Evolutionary conservation across 2,113 vertebrate genomes (phyloP).

Genomic region (Pandion haliaetus): DNA sequence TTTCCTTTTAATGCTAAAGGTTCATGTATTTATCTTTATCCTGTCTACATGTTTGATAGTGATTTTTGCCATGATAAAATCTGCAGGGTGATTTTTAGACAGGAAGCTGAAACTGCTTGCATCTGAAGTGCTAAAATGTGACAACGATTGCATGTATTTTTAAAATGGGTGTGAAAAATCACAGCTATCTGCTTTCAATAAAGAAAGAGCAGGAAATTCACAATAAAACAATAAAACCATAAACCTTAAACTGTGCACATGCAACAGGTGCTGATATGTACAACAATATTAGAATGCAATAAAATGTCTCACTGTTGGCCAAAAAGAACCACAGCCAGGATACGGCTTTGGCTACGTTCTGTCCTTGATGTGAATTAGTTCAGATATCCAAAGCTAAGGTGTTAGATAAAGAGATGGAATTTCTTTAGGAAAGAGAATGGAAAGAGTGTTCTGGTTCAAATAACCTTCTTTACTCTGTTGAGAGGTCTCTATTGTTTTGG

Average conservation of each 20-base stretch:
- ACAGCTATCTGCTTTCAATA: slow-evolving; percentile 48
- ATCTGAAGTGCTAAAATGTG: slow-evolving; percentile 10
- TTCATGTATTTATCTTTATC: not conserved
- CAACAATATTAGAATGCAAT: not conserved
- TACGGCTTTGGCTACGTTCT: not conserved
- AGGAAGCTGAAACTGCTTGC: slow-evolving; percentile 2
- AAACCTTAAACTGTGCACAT: not conserved
- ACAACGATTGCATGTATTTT: not conserved
- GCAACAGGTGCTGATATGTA: slow-evolving; percentile 28
- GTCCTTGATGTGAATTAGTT: not conserved
- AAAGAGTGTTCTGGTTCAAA: not conserved
- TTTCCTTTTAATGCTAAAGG: not conserved
- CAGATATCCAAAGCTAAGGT: not conserved
- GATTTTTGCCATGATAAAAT: slow-evolving; percentile 1
- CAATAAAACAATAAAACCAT: slow-evolving; percentile 41
- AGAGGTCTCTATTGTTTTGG: not conserved
- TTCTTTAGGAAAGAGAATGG: not conserved
- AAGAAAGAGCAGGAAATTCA: slow-evolving; percentile 39
- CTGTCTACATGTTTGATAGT: not conserved
- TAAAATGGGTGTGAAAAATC: slow-evolving; percentile 44
- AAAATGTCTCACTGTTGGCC: not conserved
- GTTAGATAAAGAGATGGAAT: not conserved
- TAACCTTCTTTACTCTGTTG: not conserved
- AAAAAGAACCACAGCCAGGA: not conserved
- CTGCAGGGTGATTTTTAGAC: not conserved